Percentiles rank a stretch among this genome's conserved stretches.
Conservation (phyloP, 2,888 invertebrate species). For the Thera britannica region DNA sequence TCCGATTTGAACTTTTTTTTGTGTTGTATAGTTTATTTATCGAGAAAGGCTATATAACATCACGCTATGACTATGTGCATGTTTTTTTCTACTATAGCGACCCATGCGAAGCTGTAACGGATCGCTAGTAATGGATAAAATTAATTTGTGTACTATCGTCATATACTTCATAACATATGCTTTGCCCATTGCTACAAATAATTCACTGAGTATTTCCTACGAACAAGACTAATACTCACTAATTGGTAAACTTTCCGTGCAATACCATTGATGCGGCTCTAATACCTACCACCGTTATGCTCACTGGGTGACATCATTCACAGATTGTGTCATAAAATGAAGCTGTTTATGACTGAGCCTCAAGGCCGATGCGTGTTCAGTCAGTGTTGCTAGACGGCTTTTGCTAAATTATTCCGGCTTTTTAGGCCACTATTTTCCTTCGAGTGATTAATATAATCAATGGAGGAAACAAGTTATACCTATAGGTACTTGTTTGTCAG, state of each 20-base stretch:
- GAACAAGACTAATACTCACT: conserved; percentile 7
- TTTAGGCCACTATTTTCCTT: neutral
- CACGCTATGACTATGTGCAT: too few relatives aligned
- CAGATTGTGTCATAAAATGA: conserved; percentile 52
- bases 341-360: conserved; percentile 39
- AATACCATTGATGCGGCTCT: conserved; percentile 15
- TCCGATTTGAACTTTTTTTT: too few relatives aligned
- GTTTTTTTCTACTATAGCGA: too few relatives aligned
- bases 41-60: too few relatives aligned
- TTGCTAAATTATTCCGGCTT: conserved; percentile 3
- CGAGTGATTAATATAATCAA: too few relatives aligned
- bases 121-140: too few relatives aligned
- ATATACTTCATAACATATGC: neutral
- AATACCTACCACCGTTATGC: conserved; percentile 35
- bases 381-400: conserved; percentile 4
- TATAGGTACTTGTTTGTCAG: too few relatives aligned
- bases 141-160: neutral
- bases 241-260: conserved; percentile 30
- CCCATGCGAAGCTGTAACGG: too few relatives aligned
- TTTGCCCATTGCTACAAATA: neutral
- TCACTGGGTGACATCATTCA: conserved; percentile 52
- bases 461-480: too few relatives aligned
- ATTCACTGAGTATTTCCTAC: conserved; percentile 1
- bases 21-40: too few relatives aligned
- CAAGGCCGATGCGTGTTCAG: conserved; percentile 35